phyloP scores from a whole-genome alignment of 2,888 invertebrate genomes.

The Panzeria rudis region DNA sequence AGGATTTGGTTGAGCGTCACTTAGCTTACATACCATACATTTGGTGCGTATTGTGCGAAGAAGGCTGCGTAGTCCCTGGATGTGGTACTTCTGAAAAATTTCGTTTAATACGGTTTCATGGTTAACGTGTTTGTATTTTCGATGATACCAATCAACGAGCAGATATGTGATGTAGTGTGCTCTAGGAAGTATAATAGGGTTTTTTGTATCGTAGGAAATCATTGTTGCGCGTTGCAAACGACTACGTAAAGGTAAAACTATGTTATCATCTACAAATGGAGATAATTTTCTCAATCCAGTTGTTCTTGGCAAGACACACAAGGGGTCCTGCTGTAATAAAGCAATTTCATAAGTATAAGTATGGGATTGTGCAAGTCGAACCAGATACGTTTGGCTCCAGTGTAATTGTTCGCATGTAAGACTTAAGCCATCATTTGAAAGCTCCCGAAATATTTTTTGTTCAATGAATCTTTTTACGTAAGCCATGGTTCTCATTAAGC shows the following conservation, averaged over 20 bases:
- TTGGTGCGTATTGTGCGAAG: slow-evolving; percentile 59
- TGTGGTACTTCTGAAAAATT: slow-evolving; percentile 10
- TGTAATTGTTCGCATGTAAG: neutral
- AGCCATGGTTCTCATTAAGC: neutral
- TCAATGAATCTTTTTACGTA: neutral
- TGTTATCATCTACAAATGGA: slow-evolving; percentile 62
- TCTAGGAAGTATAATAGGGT: slow-evolving; percentile 58
- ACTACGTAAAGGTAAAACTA: slow-evolving; percentile 63
- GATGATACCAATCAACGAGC: slow-evolving; percentile 54
- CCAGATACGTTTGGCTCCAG: neutral
- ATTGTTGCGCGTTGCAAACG: slow-evolving; percentile 62
- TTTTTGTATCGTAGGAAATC: slow-evolving; percentile 49
- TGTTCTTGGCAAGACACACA: neutral
- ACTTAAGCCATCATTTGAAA: neutral
- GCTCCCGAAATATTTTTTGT: neutral
- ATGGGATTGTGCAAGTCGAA: neutral
- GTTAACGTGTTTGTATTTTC: slow-evolving; percentile 60
- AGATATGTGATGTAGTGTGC: slow-evolving; percentile 45
- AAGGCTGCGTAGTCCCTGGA: slow-evolving; percentile 49
- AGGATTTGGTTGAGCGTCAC: slow-evolving; percentile 43
- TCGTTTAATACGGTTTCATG: slow-evolving; percentile 54
- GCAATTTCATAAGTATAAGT: neutral
- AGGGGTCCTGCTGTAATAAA: neutral
- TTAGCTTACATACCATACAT: slow-evolving; percentile 57
- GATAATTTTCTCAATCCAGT: slow-evolving; percentile 41